Evolutionary conservation across 1,140 invertebrate species (phyloP).

Genomic region (Acyrthosiphon pisum): DNA sequence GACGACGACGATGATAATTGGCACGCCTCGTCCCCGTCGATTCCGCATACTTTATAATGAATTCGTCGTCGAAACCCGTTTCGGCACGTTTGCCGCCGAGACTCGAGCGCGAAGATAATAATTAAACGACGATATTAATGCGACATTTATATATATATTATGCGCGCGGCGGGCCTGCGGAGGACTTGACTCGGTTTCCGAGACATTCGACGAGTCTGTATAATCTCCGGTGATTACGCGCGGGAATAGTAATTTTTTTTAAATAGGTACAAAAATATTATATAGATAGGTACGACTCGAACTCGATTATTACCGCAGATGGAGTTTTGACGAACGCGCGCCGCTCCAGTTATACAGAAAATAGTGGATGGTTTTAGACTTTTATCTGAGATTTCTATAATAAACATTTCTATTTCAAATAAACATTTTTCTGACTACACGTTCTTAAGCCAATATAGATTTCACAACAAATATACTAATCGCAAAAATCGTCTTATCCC

Average conservation of each 20-base stretch:
- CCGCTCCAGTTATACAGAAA: too few relatives aligned
- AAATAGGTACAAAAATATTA: background rate
- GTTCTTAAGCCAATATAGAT: too few relatives aligned
- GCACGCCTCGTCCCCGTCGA: background rate
- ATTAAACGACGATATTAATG: background rate
- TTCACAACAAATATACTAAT: too few relatives aligned
- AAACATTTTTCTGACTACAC: too few relatives aligned
- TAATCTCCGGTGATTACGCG: background rate
- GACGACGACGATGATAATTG: background rate
- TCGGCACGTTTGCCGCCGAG: slow-evolving; percentile 20
- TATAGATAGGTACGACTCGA: background rate
- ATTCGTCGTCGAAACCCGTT: slow-evolving; percentile 35
- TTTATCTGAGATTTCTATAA: too few relatives aligned
- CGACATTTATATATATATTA: too few relatives aligned
- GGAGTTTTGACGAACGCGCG: background rate
- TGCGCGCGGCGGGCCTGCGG: background rate
- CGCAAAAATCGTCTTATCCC: too few relatives aligned
- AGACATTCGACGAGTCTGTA: background rate
- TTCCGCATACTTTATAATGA: slow-evolving; percentile 30
- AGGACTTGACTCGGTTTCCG: background rate
- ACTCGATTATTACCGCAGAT: background rate
- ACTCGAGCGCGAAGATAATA: background rate
- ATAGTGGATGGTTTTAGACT: background rate
- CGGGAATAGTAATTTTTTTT: background rate
- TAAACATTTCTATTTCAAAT: too few relatives aligned